Percentiles rank a stretch among this genome's conserved stretches.
These are phyloP conservation scores for Carabus problematicus DNA, from an alignment of 2,888 invertebrate genomes.

Conservation along the genomic window DNA sequence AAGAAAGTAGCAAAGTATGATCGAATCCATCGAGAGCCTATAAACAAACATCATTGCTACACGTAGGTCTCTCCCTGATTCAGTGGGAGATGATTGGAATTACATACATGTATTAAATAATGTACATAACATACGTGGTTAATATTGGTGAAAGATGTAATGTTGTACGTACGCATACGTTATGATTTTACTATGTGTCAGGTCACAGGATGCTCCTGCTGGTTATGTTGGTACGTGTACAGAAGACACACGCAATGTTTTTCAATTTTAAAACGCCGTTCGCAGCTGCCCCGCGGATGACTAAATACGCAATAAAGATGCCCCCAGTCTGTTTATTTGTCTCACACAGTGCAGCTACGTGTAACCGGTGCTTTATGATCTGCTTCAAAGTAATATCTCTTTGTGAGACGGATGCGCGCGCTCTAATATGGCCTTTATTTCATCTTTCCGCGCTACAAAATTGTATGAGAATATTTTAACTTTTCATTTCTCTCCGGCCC, in stretches of 20 bases:
- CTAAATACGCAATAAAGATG: constrained; percentile 56
- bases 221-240: constrained; percentile 44
- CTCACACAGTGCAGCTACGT: constrained; percentile 9
- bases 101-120: no score
- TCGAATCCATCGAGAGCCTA: no score
- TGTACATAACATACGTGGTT: no score
- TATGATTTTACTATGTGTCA: not conserved
- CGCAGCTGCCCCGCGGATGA: constrained; percentile 53
- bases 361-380: not conserved
- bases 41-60: not conserved
- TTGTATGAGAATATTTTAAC: no score
- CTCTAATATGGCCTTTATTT: constrained; percentile 29
- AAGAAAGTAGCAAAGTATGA: no score
- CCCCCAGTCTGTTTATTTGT: constrained; percentile 40
- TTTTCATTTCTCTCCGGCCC: no score
- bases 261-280: constrained; percentile 55
- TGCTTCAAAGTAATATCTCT: constrained; percentile 37
- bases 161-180: not conserved
- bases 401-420: constrained; percentile 31
- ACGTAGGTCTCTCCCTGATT: no score
- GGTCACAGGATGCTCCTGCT: no score
- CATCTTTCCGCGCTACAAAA: constrained; percentile 15
- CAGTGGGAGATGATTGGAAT: not conserved
- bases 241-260: constrained; percentile 53
- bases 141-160: no score